Evolutionary conservation across 2,113 vertebrate species (phyloP).

Genomic region (Cebidichthys violaceus): DNA sequence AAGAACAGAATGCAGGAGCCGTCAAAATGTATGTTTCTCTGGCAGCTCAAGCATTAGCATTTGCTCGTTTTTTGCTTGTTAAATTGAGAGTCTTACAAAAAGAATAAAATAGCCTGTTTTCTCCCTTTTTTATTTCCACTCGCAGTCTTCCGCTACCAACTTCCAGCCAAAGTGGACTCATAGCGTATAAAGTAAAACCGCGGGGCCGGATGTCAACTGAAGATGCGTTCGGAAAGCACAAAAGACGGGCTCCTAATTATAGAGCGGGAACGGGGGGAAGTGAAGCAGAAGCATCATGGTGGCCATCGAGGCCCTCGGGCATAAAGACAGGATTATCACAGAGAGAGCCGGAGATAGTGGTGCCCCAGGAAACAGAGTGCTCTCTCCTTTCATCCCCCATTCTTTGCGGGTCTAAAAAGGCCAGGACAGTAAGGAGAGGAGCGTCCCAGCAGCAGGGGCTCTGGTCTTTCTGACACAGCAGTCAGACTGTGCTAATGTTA

Average conservation of each 20-base stretch:
- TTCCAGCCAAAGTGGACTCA: constrained; percentile 65
- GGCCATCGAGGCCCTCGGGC: constrained; percentile 45
- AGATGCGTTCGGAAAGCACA: constrained; percentile 6
- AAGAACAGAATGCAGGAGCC: constrained; percentile 2
- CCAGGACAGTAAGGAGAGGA: constrained; percentile 41
- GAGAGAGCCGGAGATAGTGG: constrained; percentile 61
- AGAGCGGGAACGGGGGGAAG: constrained; percentile 17
- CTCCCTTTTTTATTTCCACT: background rate
- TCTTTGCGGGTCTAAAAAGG: constrained; percentile 64
- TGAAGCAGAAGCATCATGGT: constrained; percentile 45
- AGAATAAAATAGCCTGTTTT: constrained; percentile 20
- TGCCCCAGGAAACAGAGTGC: constrained; percentile 60
- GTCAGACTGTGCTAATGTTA: constrained; percentile 34
- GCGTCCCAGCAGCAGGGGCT: constrained; percentile 37
- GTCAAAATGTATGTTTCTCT: constrained; percentile 13
- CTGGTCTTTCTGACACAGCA: constrained; percentile 25
- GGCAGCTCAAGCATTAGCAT: constrained; percentile 13
- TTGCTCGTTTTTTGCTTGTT: constrained; percentile 20
- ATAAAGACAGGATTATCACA: constrained; percentile 64
- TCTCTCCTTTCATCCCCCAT: constrained; percentile 64
- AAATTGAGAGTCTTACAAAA: constrained; percentile 1
- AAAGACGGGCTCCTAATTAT: constrained; percentile 34
- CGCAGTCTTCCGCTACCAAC: constrained; percentile 30
- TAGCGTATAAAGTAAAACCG: constrained; percentile 32
- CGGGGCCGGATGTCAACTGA: background rate